Percentiles rank a stretch among this genome's conserved stretches.
Conservation (phyloP, 2,113 vertebrate species). For the human region GRCh38 chr9:106577001-106577500, state of each 20-base stretch:
- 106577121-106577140: background rate
- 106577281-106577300: constrained; percentile 80
- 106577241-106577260: constrained; percentile 56
- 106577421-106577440: constrained; percentile 83
- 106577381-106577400: constrained; percentile 77
- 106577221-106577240: constrained; percentile 63
- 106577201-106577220: constrained; percentile 69
- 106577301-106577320: constrained; percentile 80
- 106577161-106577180: constrained; percentile 33
- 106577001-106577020: background rate
- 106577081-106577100: background rate
- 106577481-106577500: constrained; percentile 65
- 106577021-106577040: background rate
- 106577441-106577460: constrained; percentile 60
- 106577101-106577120: constrained; percentile 44
- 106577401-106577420: constrained; percentile 81
- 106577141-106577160: constrained; percentile 47
- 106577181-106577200: constrained; percentile 63
- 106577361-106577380: constrained; percentile 81
- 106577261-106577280: constrained; percentile 72
- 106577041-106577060: background rate
- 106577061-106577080: background rate
- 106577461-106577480: background rate
- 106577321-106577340: constrained; percentile 85
- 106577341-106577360: constrained; percentile 86